These are phyloP conservation scores for Vespertilio murinus DNA, from an alignment of 2,797 vertebrate species.

Conservation along the genomic window DNA sequence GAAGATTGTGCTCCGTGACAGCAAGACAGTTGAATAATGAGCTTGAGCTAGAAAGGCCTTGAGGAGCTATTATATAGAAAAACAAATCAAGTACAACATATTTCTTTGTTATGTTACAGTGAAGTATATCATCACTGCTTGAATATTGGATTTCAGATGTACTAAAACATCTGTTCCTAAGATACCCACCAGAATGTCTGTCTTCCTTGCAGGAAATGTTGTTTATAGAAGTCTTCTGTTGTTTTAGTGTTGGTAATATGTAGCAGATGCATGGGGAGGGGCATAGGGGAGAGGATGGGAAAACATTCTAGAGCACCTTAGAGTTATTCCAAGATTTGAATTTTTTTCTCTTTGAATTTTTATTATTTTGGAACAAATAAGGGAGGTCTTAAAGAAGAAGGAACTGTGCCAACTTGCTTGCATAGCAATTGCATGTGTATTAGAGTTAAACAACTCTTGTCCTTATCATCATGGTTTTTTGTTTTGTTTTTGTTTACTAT, in stretches of 20 bases:
- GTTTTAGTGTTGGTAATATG: conserved; percentile 49
- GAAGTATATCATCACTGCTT: conserved; percentile 38
- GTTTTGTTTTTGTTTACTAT: not conserved
- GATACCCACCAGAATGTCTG: conserved; percentile 48
- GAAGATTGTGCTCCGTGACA: conserved; percentile 10
- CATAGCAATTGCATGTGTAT: not conserved
- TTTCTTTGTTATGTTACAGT: conserved; percentile 13
- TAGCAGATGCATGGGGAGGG: not conserved
- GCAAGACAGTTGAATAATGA: conserved; percentile 36
- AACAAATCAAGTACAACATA: conserved; percentile 22
- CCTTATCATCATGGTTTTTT: conserved; percentile 70
- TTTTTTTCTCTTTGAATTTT: conserved; percentile 55
- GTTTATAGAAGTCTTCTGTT: conserved; percentile 35
- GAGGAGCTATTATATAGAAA: conserved; percentile 18
- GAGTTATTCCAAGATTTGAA: conserved; percentile 42
- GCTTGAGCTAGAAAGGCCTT: not conserved
- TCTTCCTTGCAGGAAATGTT: conserved; percentile 43
- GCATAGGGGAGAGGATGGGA: not conserved
- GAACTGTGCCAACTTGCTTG: conserved; percentile 38
- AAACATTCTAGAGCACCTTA: conserved; percentile 42
- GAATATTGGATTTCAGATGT: conserved; percentile 45
- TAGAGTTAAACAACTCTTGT: not conserved
- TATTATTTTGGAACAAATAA: conserved; percentile 51
- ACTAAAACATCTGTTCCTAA: conserved; percentile 66
- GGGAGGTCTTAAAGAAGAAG: conserved; percentile 51